Evolutionary conservation across 37 sponge, comb jelly and placozoan species (phyloP).

Genomic region (Halichondria panicea): DNA sequence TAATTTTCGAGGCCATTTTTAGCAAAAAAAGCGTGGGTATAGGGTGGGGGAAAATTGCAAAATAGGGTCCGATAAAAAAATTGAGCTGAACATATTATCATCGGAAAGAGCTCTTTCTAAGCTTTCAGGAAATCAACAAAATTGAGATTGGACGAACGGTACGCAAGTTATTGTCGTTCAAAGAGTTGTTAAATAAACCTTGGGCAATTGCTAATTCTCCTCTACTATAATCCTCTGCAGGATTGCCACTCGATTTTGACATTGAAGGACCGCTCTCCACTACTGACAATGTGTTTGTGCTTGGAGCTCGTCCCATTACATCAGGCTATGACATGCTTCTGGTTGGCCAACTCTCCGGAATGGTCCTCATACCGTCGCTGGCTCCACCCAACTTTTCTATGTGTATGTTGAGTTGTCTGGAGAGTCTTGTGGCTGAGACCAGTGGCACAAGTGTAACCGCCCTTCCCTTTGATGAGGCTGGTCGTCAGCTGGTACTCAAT

Average conservation of each 20-base stretch:
- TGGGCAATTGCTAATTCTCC: too few species aligned
- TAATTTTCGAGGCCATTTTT: too few species aligned
- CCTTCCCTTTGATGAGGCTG: constrained; percentile 35
- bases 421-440: constrained; percentile 36
- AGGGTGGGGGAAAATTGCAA: too few species aligned
- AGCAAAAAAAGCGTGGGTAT: too few species aligned
- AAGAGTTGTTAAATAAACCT: too few species aligned
- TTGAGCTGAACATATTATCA: too few species aligned
- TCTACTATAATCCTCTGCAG: too few species aligned
- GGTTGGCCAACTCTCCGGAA: constrained; percentile 25
- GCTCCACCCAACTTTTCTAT: constrained; percentile 43
- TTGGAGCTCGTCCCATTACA: constrained; percentile 59
- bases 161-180: too few species aligned
- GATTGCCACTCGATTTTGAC: constrained; percentile 47
- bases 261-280: constrained; percentile 40
- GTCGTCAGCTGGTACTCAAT: constrained; percentile 23
- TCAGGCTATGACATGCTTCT: constrained; percentile 47
- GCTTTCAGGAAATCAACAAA: too few species aligned
- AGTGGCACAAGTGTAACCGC: constrained; percentile 15
- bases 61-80: too few species aligned
- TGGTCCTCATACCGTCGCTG: constrained; percentile 14
- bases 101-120: too few species aligned
- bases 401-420: constrained; percentile 57
- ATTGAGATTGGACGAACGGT: too few species aligned
- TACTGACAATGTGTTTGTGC: constrained; percentile 24